Evolutionary conservation across 2,113 vertebrate genomes (phyloP).

Genomic region (Phalacrocorax pelagicus): DNA sequence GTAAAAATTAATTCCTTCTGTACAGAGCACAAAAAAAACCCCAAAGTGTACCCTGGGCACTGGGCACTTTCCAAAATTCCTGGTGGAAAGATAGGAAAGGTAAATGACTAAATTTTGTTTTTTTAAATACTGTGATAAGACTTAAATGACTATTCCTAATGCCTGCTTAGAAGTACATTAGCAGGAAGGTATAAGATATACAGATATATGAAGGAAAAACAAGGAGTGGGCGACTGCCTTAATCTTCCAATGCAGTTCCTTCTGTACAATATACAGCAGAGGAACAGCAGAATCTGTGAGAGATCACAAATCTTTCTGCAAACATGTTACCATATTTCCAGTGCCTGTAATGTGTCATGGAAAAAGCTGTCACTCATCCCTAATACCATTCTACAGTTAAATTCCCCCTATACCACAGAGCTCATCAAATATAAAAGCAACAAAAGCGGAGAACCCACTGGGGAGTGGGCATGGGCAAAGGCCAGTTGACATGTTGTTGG

Average conservation of each 20-base stretch:
- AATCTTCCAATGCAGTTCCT: not conserved
- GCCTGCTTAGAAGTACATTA: not conserved
- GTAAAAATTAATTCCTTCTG: not conserved
- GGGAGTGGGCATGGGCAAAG: not conserved
- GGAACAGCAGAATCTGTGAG: not conserved
- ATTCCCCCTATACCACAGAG: not conserved
- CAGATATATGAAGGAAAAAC: not conserved
- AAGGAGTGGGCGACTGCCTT: not conserved
- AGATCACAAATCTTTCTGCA: not conserved
- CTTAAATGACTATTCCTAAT: not conserved
- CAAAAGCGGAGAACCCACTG: rapidly evolving
- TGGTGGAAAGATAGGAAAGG: not conserved
- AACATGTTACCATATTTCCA: not conserved
- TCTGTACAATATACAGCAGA: not conserved
- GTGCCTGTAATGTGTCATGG: not conserved
- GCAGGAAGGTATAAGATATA: not conserved
- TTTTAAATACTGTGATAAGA: not conserved
- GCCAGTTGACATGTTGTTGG: not conserved
- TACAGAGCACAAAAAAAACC: not conserved
- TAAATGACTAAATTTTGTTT: not conserved
- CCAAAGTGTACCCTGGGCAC: not conserved
- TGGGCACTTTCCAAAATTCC: not conserved
- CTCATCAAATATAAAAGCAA: not conserved
- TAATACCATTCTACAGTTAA: not conserved
- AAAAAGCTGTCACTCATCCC: not conserved